Evolutionary conservation across 2,113 vertebrate species (phyloP).

Genomic region (Aegotheles bennettii): DNA sequence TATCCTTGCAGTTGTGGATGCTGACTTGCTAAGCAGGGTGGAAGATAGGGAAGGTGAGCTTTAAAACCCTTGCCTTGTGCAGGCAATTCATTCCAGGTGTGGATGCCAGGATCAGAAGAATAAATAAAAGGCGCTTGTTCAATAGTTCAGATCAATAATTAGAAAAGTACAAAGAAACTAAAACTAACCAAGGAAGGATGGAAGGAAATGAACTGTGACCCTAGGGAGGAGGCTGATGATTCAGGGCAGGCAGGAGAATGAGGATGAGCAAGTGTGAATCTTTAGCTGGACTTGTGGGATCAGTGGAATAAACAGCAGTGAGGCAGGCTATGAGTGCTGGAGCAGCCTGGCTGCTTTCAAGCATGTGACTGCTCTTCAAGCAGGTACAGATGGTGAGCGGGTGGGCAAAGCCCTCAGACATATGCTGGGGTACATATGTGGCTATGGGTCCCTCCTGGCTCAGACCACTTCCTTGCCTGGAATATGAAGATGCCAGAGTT

Average conservation of each 20-base stretch:
- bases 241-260: not conserved
- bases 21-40: not conserved
- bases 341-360: not conserved
- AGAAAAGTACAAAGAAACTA: not conserved
- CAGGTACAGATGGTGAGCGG: conserved; percentile 42
- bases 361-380: not conserved
- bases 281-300: not conserved
- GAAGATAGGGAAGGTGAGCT: not conserved
- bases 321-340: not conserved
- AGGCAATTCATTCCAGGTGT: not conserved
- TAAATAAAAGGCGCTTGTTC: not conserved
- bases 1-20: not conserved
- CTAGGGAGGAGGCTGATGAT: not conserved
- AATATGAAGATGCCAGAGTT: conserved; percentile 14
- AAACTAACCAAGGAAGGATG: not conserved
- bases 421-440: conserved; percentile 38
- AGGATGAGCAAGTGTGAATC: not conserved
- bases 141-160: not conserved
- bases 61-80: not conserved
- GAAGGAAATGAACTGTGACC: not conserved
- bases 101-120: not conserved
- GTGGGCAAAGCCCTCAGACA: conserved; percentile 6
- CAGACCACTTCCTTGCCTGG: not conserved
- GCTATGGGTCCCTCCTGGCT: conserved; percentile 41
- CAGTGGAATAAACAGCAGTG: not conserved